These are phyloP conservation scores for Eristalinus sepulchralis DNA, from an alignment of 2,888 invertebrate genomes.

Conservation along the genomic window DNA sequence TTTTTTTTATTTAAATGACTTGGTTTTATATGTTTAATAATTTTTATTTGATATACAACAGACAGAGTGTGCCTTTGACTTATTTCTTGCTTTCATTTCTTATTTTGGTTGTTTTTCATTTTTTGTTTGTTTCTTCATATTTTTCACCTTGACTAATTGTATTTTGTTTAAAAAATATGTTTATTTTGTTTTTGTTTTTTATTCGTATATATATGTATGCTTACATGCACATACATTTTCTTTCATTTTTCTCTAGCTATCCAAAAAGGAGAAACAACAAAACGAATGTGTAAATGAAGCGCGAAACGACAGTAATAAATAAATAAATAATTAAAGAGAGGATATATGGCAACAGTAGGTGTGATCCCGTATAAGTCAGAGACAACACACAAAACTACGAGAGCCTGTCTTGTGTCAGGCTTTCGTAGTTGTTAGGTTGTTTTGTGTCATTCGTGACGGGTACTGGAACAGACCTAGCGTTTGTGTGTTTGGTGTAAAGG, in stretches of 20 bases:
- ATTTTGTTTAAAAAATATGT: slow-evolving; percentile 52
- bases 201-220: slow-evolving; percentile 45
- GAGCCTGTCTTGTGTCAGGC: not conserved
- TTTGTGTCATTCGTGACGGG: not conserved
- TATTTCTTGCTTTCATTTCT: slow-evolving; percentile 37
- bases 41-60: slow-evolving; percentile 68
- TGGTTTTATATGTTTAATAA: slow-evolving; percentile 65
- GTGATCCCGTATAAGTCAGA: not conserved
- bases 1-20: slow-evolving; percentile 66
- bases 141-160: slow-evolving; percentile 51
- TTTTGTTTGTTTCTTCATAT: not conserved
- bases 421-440: no score
- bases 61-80: slow-evolving; percentile 67
- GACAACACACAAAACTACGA: not conserved
- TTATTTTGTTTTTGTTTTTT: slow-evolving; percentile 25
- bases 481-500: not conserved
- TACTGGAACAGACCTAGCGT: not conserved
- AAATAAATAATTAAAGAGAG: not conserved
- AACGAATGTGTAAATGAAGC: slow-evolving; percentile 19
- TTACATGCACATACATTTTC: slow-evolving; percentile 37
- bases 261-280: slow-evolving; percentile 1
- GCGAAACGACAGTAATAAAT: not conserved
- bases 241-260: slow-evolving; percentile 62
- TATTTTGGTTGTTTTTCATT: not conserved
- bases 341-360: slow-evolving; percentile 3